A percentile compares a stretch with the other conserved stretches of the same genome.
Evolutionary conservation across 2,113 vertebrate species (phyloP).

Genomic region (Apaloderma vittatum): DNA sequence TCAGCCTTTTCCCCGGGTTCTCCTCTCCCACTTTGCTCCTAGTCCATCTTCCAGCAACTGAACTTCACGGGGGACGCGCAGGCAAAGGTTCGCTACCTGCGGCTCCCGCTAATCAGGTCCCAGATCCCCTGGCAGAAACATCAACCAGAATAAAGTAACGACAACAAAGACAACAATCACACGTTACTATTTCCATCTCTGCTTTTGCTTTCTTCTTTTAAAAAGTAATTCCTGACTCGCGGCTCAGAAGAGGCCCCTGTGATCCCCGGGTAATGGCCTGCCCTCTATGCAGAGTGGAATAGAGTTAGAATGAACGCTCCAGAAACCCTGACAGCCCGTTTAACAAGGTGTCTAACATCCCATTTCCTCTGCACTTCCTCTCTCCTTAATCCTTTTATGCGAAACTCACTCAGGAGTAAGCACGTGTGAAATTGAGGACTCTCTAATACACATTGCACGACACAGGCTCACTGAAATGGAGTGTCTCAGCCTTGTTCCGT

Average conservation of each 20-base stretch:
- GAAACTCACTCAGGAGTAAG: conserved; percentile 97
- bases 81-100: neutral
- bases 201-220: conserved; percentile 35
- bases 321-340: conserved; percentile 90
- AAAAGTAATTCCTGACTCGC: conserved; percentile 53
- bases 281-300: conserved; percentile 83
- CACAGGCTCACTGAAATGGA: conserved; percentile 76
- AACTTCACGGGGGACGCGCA: neutral
- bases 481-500: conserved; percentile 77
- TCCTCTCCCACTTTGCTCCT: neutral
- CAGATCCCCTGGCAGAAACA: neutral
- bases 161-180: neutral
- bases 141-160: neutral
- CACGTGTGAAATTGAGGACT: conserved; percentile 99
- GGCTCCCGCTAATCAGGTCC: neutral
- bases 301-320: conserved; percentile 89
- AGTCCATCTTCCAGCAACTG: neutral
- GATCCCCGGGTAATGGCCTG: conserved; percentile 81
- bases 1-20: neutral
- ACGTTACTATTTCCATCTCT: neutral
- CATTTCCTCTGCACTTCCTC: conserved; percentile 93
- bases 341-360: conserved; percentile 95
- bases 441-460: conserved; percentile 88
- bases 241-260: conserved; percentile 63
- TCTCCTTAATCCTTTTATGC: conserved; percentile 95